These are phyloP conservation scores for Achroia grisella DNA, from an alignment of 1,140 invertebrate species.

Conservation along the genomic window DNA sequence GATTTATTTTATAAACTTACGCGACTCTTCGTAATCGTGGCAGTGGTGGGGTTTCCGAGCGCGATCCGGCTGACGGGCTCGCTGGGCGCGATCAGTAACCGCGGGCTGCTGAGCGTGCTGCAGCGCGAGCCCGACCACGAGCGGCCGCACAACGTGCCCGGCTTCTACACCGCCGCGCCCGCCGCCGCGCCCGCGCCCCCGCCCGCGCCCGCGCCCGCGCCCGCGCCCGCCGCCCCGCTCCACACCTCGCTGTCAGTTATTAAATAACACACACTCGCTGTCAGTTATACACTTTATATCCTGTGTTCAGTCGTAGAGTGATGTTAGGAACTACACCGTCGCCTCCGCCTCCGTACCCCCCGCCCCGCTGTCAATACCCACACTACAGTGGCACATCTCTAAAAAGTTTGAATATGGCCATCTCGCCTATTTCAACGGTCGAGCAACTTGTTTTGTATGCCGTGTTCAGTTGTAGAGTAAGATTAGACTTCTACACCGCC, in stretches of 20 bases:
- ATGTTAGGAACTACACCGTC: conserved; percentile 32
- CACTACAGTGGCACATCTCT: no score
- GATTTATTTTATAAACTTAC: no score
- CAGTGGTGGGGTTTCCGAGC: conserved; percentile 32
- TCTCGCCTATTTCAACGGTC: no score
- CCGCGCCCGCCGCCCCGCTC: conserved; percentile 12
- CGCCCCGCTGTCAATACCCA: conserved; percentile 55
- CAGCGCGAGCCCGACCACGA: conserved; percentile 41
- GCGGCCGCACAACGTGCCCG: conserved; percentile 60
- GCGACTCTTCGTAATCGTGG: neutral
- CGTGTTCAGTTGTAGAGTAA: no score
- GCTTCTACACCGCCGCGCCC: conserved; percentile 42
- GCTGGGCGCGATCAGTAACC: conserved; percentile 50
- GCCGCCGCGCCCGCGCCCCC: no score
- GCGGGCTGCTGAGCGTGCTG: conserved; percentile 37
- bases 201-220: no score
- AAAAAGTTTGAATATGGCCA: no score
- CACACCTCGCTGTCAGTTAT: conserved; percentile 40
- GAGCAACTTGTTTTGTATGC: no score
- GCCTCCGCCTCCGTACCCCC: conserved; percentile 48
- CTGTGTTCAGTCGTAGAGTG: conserved; percentile 22
- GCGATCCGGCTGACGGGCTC: conserved; percentile 52
- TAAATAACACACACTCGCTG: no score
- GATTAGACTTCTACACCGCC: no score
- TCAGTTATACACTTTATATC: neutral